These are phyloP conservation scores for Limnothrissa miodon DNA, from an alignment of 2,113 vertebrate genomes.

Conservation along the genomic window DNA sequence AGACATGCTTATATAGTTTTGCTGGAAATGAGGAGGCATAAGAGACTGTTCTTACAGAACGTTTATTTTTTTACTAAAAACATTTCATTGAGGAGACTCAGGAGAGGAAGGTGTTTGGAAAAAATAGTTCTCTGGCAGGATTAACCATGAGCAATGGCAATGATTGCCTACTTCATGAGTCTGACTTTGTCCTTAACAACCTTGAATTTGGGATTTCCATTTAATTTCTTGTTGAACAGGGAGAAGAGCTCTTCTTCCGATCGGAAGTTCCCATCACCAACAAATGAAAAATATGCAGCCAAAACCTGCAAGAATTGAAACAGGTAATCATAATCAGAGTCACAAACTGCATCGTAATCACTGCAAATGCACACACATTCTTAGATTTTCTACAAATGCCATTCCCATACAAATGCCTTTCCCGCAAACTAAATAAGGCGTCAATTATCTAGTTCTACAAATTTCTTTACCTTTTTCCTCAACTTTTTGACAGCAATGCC, in stretches of 20 bases:
- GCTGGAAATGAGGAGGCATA: neutral
- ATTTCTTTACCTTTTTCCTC: conserved; percentile 83
- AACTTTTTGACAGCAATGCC: conserved; percentile 89
- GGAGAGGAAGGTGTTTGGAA: neutral
- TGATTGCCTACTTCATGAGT: conserved; percentile 72
- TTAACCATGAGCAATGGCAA: neutral
- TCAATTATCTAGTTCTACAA: neutral
- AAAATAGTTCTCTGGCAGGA: neutral
- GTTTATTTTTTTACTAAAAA: conserved; percentile 27
- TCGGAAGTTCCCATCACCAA: conserved; percentile 66
- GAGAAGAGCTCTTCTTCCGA: conserved; percentile 80
- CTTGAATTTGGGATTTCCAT: conserved; percentile 84
- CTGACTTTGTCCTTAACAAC: conserved; percentile 87
- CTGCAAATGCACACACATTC: neutral
- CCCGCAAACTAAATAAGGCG: neutral
- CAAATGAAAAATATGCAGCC: conserved; percentile 81
- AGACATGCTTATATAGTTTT: neutral
- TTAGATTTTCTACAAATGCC: neutral
- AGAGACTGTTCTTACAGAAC: conserved; percentile 11
- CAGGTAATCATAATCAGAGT: neutral
- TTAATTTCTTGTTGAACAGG: conserved; percentile 89
- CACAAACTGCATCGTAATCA: too few relatives aligned
- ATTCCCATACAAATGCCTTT: neutral
- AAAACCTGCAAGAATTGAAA: conserved; percentile 76
- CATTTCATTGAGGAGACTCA: neutral